Base-by-base conservation (phyloP, 1,140 invertebrate species). In the Anastatus disparis region DNA sequence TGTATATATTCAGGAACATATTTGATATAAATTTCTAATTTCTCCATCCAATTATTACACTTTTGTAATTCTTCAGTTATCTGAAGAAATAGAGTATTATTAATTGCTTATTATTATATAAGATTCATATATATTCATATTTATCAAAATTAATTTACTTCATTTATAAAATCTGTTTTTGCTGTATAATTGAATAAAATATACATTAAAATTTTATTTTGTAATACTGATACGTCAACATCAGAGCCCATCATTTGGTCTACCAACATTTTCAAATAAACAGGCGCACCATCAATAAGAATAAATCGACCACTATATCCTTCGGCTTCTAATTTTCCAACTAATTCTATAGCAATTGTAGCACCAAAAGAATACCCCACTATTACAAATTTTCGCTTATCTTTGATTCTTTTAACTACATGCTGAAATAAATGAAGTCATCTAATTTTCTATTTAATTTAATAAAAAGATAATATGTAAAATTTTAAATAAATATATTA, bases 351-450 rank as follows among this genome's bases (percentile, higher is more conserved):
- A 0, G 81, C 80, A 13, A 88, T 61, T 0, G 87, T 8, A 3
- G 81, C 77, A 24, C 85, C 87, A 42, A 75, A 87, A 0, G 86
- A 86, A 73, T 87, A 85, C 24, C 81, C 84, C 12, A 85, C n/a
- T n/a, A n/a, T n/a, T n/a, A n/a, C n/a, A n/a, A n/a, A n/a, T n/a
- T n/a, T n/a, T n/a, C n/a, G n/a, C 75, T 15, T 76, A 65, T 75
- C 70, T 66, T 79, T 73, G 10, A 65, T 74, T 50, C 78, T 77
- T 73, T 75, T 73, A 70, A 79, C 79, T 76, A 79, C 55, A 24
- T 82, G 66, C 83, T 85, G 75, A 77, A 61, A n/a, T n/a, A n/a
- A n/a, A n/a, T n/a, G n/a, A n/a, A n/a, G n/a, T n/a, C n/a, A n/a
- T n/a, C n/a, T n/a, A n/a, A n/a, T n/a, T n/a, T n/a, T n/a, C n/a